These are phyloP conservation scores for Cromileptes altivelis DNA, from an alignment of 2,113 vertebrate genomes.

Conservation along the genomic window DNA sequence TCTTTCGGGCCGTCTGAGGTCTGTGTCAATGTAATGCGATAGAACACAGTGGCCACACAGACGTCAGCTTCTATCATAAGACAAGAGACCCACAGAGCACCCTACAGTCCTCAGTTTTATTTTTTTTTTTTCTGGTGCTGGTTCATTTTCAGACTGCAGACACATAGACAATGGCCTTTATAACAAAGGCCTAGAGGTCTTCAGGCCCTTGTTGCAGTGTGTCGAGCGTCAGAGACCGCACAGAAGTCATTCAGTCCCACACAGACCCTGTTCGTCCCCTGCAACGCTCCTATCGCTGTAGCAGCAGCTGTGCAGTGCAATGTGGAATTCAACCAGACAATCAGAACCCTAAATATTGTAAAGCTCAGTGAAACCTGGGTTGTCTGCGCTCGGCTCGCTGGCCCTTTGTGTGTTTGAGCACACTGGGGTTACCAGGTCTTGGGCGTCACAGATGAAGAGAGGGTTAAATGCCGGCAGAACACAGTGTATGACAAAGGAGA, in stretches of 20 bases:
- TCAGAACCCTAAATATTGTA: slow-evolving; percentile 67
- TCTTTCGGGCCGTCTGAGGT: not conserved
- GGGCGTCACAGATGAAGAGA: slow-evolving; percentile 66
- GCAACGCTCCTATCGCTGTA: slow-evolving; percentile 5
- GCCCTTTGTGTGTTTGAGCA: slow-evolving; percentile 66
- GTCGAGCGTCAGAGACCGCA: slow-evolving; percentile 43
- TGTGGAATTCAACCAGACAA: slow-evolving; percentile 71
- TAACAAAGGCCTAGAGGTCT: slow-evolving; percentile 65
- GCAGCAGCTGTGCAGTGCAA: slow-evolving; percentile 67
- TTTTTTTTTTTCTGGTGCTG: slow-evolving; percentile 36
- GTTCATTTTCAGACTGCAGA: slow-evolving; percentile 20
- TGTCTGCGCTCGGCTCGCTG: slow-evolving; percentile 34
- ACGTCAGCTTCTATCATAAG: not conserved
- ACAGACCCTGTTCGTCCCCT: slow-evolving; percentile 1
- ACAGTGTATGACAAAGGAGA: slow-evolving; percentile 64
- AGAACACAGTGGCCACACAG: not conserved
- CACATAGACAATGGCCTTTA: slow-evolving; percentile 33
- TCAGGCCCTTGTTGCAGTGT: slow-evolving; percentile 56
- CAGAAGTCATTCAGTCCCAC: slow-evolving; percentile 63
- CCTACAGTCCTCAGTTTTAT: not conserved
- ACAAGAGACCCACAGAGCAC: slow-evolving; percentile 1
- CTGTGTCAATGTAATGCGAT: slow-evolving; percentile 15
- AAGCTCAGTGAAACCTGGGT: slow-evolving; percentile 54
- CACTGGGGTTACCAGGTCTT: slow-evolving; percentile 75
- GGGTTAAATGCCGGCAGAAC: slow-evolving; percentile 67